phyloP scores from a whole-genome alignment of 30 jellyfish, hydroid and myxozoan species.

The Pseudorhiza aurosa region DNA sequence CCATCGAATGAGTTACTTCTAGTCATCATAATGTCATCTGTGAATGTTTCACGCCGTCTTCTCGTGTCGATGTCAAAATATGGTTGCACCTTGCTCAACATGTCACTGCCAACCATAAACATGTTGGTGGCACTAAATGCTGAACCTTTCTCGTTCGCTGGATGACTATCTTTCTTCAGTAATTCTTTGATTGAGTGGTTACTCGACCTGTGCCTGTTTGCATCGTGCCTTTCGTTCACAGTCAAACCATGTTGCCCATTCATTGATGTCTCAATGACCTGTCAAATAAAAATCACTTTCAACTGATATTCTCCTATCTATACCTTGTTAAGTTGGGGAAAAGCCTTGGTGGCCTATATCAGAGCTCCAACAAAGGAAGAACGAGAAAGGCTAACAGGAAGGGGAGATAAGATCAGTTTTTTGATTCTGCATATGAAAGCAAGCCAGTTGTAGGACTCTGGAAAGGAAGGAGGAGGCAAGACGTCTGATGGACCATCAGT shows the following conservation, averaged over 20 bases:
- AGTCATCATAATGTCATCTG: conserved; percentile 15
- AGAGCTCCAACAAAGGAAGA: too few species aligned
- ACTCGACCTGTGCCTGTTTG: conserved; percentile 11
- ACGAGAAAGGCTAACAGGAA: too few species aligned
- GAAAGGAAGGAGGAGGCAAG: too few species aligned
- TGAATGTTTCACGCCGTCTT: conserved; percentile 35
- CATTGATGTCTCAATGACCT: neutral
- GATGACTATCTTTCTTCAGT: conserved; percentile 63
- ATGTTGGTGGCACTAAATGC: conserved; percentile 18
- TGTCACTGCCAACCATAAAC: conserved; percentile 19
- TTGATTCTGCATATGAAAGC: too few species aligned
- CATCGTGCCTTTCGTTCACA: conserved; percentile 1
- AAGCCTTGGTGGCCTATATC: too few species aligned
- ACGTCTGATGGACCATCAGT: too few species aligned
- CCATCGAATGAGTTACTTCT: conserved; percentile 35
- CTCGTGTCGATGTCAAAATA: conserved; percentile 15
- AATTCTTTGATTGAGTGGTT: conserved; percentile 78
- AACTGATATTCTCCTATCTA: too few species aligned
- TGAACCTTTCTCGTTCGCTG: conserved; percentile 22
- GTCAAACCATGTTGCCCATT: neutral
- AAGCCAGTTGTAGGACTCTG: too few species aligned
- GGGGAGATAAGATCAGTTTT: too few species aligned
- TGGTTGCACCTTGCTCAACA: conserved; percentile 3
- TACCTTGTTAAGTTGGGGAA: too few species aligned
- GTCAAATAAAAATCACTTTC: neutral